Percentiles rank a stretch among this genome's conserved stretches.
Conservation (phyloP, 1,140 invertebrate genomes). For the Paraescarpia echinospica region DNA sequence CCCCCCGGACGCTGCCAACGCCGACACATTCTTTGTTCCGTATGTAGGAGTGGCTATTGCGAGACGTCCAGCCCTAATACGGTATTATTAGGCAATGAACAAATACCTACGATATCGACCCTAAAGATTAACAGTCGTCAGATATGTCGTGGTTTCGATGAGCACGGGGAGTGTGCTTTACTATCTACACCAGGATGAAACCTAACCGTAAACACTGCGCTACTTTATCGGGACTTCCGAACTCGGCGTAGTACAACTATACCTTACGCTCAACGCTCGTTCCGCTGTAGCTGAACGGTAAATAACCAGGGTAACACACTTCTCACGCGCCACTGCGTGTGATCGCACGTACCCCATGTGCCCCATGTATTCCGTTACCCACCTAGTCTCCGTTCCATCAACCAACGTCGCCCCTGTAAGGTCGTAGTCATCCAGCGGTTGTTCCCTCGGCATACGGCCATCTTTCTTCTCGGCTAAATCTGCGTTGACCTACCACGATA, state of each 20-base stretch:
- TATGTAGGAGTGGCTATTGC: not conserved
- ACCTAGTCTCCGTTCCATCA: slow-evolving; percentile 12
- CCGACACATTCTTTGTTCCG: not conserved
- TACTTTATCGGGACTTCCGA: not conserved
- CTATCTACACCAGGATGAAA: not conserved
- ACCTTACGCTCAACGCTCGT: not conserved
- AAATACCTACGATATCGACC: not conserved
- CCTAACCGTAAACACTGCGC: not conserved
- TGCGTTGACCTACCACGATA: not conserved
- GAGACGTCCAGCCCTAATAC: not conserved
- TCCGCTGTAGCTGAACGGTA: not conserved
- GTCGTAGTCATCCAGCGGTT: slow-evolving; percentile 5
- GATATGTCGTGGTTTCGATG: not conserved
- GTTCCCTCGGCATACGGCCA: not conserved
- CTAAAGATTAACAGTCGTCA: not conserved
- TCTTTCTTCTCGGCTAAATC: not conserved
- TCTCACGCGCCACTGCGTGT: not conserved
- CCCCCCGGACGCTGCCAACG: not conserved
- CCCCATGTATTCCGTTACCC: not conserved
- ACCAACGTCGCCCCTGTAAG: not conserved
- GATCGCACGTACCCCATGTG: not conserved
- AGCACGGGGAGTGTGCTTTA: not conserved
- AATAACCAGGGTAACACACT: not conserved
- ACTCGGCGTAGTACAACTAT: not conserved
- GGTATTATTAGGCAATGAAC: not conserved